Percentiles rank a stretch among this genome's conserved stretches.
Conservation (phyloP, 2,113 vertebrate species). For the Paradoxurus hermaphroditus region DNA sequence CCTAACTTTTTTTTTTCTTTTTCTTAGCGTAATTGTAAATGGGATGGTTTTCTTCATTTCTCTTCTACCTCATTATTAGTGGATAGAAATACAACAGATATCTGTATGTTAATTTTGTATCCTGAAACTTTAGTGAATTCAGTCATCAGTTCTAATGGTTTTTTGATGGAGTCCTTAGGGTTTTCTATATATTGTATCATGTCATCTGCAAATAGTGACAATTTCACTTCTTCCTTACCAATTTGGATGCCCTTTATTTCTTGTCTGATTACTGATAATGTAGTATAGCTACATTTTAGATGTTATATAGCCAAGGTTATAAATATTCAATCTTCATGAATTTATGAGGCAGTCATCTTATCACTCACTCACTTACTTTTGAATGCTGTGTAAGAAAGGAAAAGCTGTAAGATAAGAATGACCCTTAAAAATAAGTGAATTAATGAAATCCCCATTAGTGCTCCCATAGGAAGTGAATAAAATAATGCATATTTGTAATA, state of each 20-base stretch:
- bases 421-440: constrained; percentile 7
- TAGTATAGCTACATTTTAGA: not conserved
- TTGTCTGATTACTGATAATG: not conserved
- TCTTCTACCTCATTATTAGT: not conserved
- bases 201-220: not conserved
- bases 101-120: not conserved
- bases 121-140: not conserved
- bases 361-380: not conserved
- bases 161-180: not conserved
- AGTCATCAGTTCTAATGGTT: not conserved
- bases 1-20: not conserved
- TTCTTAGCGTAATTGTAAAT: not conserved
- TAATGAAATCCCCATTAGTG: not conserved
- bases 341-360: not conserved
- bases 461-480: not conserved
- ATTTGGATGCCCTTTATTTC: not conserved
- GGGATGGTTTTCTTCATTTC: not conserved
- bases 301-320: not conserved
- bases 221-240: not conserved
- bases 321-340: not conserved
- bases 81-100: not conserved
- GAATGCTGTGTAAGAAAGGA: not conserved
- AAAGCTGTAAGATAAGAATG: not conserved
- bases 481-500: not conserved
- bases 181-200: not conserved